phyloP scores from a whole-genome alignment of 2,888 invertebrate genomes.

The Cataglyphis cursor region DNA sequence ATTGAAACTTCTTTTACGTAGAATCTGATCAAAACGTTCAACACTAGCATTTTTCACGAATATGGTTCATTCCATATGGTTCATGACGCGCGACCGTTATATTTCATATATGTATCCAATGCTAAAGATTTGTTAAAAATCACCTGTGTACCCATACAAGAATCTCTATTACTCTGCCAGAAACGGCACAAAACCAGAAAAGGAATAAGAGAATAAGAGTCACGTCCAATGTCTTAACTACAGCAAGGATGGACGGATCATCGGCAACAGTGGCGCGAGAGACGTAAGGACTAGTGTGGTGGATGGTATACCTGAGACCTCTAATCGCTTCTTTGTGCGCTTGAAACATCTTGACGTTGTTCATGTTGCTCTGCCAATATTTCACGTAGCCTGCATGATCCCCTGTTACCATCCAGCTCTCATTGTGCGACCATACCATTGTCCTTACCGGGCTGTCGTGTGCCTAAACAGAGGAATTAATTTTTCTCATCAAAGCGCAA shows the following conservation, averaged over 20 bases:
- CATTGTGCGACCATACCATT: slow-evolving; percentile 99
- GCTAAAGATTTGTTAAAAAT: slow-evolving; percentile 53
- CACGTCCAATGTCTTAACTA: slow-evolving; percentile 74
- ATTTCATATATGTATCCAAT: slow-evolving; percentile 45
- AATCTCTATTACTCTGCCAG: slow-evolving; percentile 67
- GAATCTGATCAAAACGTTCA: slow-evolving; percentile 18
- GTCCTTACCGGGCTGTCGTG: slow-evolving; percentile 99
- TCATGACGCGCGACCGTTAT: slow-evolving; percentile 6
- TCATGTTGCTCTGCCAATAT: slow-evolving; percentile 99
- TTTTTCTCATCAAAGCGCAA: slow-evolving; percentile 16
- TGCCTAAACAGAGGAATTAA: slow-evolving; percentile 90
- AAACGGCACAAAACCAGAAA: slow-evolving; percentile 73
- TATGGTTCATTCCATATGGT: slow-evolving; percentile 25
- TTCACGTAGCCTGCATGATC: slow-evolving; percentile 99
- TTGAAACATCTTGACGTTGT: slow-evolving; percentile 99
- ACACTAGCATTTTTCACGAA: neutral
- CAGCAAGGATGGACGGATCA: slow-evolving; percentile 76
- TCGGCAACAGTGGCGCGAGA: slow-evolving; percentile 82
- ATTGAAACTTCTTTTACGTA: slow-evolving; percentile 7
- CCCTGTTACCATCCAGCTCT: slow-evolving; percentile 99
- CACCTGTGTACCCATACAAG: slow-evolving; percentile 83
- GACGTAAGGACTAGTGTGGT: slow-evolving; percentile 86
- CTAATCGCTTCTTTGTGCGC: slow-evolving; percentile 99
- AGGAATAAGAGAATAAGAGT: slow-evolving; percentile 76
- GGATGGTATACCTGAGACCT: slow-evolving; percentile 95